phyloP scores from a whole-genome alignment of 2,113 vertebrate species.

The Sardina pilchardus region DNA sequence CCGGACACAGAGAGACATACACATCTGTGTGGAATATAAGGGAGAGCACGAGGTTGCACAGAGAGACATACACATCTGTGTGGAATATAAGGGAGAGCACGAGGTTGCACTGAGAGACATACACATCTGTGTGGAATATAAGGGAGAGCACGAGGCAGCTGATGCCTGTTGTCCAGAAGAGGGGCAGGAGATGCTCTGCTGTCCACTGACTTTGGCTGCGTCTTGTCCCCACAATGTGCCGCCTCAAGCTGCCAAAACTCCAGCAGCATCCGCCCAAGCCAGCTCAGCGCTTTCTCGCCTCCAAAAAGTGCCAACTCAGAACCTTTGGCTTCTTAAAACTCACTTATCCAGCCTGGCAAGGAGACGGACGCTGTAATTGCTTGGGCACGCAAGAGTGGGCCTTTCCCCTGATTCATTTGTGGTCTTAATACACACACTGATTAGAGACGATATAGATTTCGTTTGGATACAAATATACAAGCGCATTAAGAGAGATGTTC shows the following conservation, averaged over 20 bases:
- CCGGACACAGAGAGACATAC: no score
- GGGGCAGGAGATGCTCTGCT: background rate
- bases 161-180: background rate
- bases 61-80: no score
- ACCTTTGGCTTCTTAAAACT: conserved; percentile 11
- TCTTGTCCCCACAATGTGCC: background rate
- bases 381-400: background rate
- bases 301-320: background rate
- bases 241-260: conserved; percentile 4
- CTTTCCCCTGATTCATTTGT: background rate
- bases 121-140: no score
- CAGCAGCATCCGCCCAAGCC: background rate
- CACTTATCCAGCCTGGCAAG: background rate
- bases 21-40: no score
- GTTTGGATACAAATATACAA: background rate
- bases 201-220: background rate
- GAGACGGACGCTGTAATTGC: background rate
- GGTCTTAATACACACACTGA: background rate
- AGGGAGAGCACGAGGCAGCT: no score
- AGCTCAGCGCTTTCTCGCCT: background rate
- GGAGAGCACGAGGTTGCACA: no score
- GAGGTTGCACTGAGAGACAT: no score
- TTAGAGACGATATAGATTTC: background rate
- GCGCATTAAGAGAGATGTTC: background rate
- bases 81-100: no score